phyloP scores from a whole-genome alignment of 2,888 invertebrate species.

The Blastobasis adustella region DNA sequence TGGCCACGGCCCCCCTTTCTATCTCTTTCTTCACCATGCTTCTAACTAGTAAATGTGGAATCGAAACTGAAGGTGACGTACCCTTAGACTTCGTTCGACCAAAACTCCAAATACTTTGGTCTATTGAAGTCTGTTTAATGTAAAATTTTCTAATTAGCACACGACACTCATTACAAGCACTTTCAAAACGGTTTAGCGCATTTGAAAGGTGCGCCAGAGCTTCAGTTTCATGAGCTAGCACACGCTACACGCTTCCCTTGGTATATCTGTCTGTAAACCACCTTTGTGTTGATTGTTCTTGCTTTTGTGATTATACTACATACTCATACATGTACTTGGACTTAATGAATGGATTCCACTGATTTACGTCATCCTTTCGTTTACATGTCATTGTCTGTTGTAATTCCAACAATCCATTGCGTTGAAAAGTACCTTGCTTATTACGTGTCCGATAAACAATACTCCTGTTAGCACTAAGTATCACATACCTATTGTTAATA shows the following conservation, averaged over 20 bases:
- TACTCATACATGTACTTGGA: slow-evolving; percentile 30
- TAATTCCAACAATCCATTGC: too few relatives aligned
- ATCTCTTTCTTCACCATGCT: slow-evolving; percentile 46
- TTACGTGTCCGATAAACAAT: too few relatives aligned
- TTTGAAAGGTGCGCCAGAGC: slow-evolving; percentile 20
- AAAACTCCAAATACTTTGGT: not conserved
- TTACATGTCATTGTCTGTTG: too few relatives aligned
- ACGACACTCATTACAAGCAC: not conserved
- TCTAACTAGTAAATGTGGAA: slow-evolving; percentile 33
- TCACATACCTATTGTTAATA: too few relatives aligned
- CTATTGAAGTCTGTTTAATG: not conserved
- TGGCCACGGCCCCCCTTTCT: slow-evolving; percentile 61
- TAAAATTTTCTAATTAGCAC: not conserved
- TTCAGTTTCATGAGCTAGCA: slow-evolving; percentile 41
- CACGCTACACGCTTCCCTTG: not conserved
- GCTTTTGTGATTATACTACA: slow-evolving; percentile 25
- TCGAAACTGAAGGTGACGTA: slow-evolving; percentile 53
- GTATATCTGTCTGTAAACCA: slow-evolving; percentile 10
- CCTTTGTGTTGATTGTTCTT: slow-evolving; percentile 15
- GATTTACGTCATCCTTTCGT: too few relatives aligned
- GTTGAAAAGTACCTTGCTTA: too few relatives aligned
- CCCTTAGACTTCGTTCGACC: slow-evolving; percentile 8
- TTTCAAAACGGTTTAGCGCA: slow-evolving; percentile 11
- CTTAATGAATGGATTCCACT: too few relatives aligned
- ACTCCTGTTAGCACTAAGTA: too few relatives aligned